A percentile compares a stretch with the other conserved stretches of the same genome.
Evolutionary conservation across 2,797 vertebrate genomes (phyloP).

Genomic region (Rousettus madagascariensis): DNA sequence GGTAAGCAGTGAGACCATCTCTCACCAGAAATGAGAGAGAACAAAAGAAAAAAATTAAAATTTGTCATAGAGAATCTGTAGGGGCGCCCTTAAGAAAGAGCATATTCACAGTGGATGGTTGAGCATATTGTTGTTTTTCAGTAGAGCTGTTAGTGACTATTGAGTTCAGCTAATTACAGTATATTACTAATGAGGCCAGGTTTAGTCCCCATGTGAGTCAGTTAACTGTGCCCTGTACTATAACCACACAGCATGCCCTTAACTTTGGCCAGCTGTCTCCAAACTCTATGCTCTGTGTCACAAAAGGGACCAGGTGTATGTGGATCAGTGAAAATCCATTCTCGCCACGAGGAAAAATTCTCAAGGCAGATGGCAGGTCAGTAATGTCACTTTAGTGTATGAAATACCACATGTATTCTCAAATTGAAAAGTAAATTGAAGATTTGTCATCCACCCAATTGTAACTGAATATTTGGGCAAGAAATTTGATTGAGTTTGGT

Average conservation of each 20-base stretch:
- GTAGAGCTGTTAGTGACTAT: neutral
- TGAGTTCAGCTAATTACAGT: neutral
- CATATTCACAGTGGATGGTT: neutral
- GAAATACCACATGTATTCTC: slow-evolving; percentile 18
- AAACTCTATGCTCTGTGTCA: neutral
- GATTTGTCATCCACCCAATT: slow-evolving; percentile 43
- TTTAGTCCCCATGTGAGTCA: neutral
- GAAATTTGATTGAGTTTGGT: neutral
- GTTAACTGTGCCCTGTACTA: neutral
- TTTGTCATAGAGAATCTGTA: neutral
- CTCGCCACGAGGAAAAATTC: neutral
- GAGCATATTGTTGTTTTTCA: neutral
- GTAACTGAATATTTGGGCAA: slow-evolving; percentile 30
- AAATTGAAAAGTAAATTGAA: slow-evolving; percentile 9
- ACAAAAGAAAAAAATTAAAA: slow-evolving; percentile 3
- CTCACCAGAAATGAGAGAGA: neutral
- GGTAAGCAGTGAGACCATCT: neutral
- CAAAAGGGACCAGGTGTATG: neutral
- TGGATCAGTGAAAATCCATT: neutral
- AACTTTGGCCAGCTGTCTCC: slow-evolving; percentile 32
- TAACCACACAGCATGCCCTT: neutral
- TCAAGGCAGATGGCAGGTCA: slow-evolving; percentile 52
- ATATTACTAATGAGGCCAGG: neutral
- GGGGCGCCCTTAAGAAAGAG: neutral
- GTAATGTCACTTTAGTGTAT: neutral